phyloP scores from a whole-genome alignment of 2,888 invertebrate genomes.

The Adelognathus sp. region DNA sequence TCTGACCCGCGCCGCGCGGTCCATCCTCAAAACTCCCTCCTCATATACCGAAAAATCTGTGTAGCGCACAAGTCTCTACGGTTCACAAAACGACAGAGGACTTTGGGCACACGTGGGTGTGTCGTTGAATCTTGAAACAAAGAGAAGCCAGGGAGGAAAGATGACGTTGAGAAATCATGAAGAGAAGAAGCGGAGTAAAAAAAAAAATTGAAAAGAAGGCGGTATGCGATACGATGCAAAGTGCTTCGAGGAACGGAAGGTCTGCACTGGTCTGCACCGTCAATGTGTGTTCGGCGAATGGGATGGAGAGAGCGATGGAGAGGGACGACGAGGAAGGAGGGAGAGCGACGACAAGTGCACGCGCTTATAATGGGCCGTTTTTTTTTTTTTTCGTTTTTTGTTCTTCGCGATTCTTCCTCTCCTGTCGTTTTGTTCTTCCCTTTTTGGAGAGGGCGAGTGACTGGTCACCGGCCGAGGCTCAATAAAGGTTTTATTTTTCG shows the following conservation, averaged over 20 bases:
- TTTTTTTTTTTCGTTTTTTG: constrained; percentile 3
- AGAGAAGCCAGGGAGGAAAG: neutral
- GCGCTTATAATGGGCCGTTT: constrained; percentile 64
- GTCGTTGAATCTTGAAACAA: constrained; percentile 9
- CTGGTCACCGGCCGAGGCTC: constrained; percentile 60
- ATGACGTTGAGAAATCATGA: neutral
- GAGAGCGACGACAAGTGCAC: constrained; percentile 68
- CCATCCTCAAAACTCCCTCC: neutral
- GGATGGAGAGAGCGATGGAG: no score
- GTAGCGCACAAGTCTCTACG: neutral
- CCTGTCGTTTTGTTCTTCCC: no score
- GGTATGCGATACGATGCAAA: constrained; percentile 66
- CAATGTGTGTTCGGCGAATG: constrained; percentile 13
- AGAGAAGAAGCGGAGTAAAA: neutral
- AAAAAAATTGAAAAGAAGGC: constrained; percentile 34
- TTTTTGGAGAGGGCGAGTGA: constrained; percentile 43
- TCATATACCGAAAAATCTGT: neutral
- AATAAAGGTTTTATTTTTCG: constrained; percentile 65
- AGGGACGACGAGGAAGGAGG: neutral
- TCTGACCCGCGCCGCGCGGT: constrained; percentile 8
- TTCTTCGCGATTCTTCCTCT: constrained; percentile 4
- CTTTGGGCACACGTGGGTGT: neutral
- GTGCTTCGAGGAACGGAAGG: constrained; percentile 64
- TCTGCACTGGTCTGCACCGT: no score
- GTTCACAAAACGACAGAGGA: neutral